A percentile compares a stretch with the other conserved stretches of the same genome.
Evolutionary conservation across 2,113 vertebrate species (phyloP).

Genomic region (Platysteira castanea): DNA sequence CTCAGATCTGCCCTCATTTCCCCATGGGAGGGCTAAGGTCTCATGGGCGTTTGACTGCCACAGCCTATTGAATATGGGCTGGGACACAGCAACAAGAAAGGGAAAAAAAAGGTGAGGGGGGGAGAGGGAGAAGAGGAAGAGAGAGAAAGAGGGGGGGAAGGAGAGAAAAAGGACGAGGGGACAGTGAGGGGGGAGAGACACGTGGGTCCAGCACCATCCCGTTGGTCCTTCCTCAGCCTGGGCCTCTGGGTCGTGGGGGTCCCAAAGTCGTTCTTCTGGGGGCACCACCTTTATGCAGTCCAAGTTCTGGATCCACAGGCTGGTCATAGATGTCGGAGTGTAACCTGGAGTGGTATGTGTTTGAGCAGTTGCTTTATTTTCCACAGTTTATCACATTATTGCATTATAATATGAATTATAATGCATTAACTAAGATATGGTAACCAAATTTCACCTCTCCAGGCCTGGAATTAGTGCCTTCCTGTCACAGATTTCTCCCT

Average conservation of each 20-base stretch:
- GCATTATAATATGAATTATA: background rate
- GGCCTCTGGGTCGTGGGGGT: background rate
- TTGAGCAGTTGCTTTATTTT: background rate
- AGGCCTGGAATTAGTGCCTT: background rate
- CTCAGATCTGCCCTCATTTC: no score
- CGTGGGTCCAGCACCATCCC: fast-evolving
- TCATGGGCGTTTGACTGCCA: no score
- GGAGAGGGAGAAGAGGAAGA: no score
- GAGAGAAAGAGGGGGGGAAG: no score
- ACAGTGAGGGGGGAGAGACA: no score
- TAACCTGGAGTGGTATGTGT: background rate
- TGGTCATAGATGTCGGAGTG: background rate
- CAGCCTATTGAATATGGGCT: no score
- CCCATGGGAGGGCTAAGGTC: no score
- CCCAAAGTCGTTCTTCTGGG: background rate
- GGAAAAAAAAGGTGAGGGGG: no score
- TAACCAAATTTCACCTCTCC: background rate
- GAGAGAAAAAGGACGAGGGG: no score
- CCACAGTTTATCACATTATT: background rate
- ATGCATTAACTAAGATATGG: background rate
- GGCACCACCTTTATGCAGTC: background rate
- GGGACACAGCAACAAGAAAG: no score
- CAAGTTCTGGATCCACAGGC: fast-evolving
- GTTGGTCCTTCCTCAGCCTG: background rate
- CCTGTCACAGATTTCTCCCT: background rate